These are phyloP conservation scores for Scomber scombrus DNA, from an alignment of 2,113 vertebrate genomes.

Conservation along the genomic window DNA sequence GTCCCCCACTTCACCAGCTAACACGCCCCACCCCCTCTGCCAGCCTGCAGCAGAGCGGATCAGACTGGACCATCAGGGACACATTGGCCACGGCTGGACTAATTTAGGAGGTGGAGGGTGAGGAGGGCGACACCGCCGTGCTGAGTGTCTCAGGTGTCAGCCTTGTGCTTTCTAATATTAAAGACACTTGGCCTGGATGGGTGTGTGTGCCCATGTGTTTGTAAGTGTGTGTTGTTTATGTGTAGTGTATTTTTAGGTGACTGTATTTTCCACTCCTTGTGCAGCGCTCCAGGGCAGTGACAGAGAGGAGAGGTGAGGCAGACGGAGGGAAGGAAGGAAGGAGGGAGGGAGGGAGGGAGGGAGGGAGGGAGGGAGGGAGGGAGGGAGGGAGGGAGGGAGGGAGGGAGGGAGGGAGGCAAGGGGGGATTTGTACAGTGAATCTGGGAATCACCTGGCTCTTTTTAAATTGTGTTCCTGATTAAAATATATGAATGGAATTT, in stretches of 20 bases:
- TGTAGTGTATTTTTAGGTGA: conserved; percentile 80
- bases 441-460: conserved; percentile 57
- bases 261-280: conserved; percentile 86
- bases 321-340: neutral
- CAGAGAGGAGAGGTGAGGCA: conserved; percentile 3
- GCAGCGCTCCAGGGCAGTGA: conserved; percentile 58
- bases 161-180: conserved; percentile 83
- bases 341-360: neutral
- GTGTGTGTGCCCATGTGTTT: conserved; percentile 44
- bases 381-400: neutral
- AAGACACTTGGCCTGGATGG: conserved; percentile 63
- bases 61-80: conserved; percentile 60
- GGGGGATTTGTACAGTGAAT: neutral
- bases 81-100: conserved; percentile 34
- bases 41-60: conserved; percentile 53
- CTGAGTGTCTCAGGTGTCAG: conserved; percentile 72
- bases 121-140: conserved; percentile 27
- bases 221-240: conserved; percentile 68
- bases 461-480: conserved; percentile 3
- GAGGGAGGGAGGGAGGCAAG: too few species aligned
- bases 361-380: too few species aligned
- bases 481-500: conserved; percentile 15
- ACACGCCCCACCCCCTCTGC: neutral
- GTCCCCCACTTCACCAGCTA: neutral
- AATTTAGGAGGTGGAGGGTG: conserved; percentile 39